Base-by-base conservation (phyloP, 2,888 invertebrate genomes). In the Ischnus inquisitorius region DNA sequence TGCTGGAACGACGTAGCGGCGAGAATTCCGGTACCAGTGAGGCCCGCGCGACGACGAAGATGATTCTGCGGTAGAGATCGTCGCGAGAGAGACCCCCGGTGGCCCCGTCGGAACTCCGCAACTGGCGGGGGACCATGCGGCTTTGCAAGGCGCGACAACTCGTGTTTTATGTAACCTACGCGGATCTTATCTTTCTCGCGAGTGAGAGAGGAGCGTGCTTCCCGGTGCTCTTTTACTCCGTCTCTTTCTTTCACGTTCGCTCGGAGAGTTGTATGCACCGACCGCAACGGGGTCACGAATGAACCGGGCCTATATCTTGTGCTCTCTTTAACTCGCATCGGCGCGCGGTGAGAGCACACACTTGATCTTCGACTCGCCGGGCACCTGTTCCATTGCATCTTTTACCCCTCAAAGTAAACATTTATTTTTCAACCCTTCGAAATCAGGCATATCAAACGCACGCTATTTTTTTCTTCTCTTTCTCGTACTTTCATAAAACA, bases 141-240 rank as follows among this genome's bases (percentile, higher is more conserved):
- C 48, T 79, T 65, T 51, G 84, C 77, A 85, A 88, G 88, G 89
- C 86, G 90, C 88, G 88, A 89, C 89, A 88, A 89, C 88, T 89
- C 86, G 89, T 90, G 90, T 90, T 90, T 90, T 90, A 90, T 88
- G 88, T 89, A 88, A 88, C 87, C 85, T 82, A 84, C 83, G 89
- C 80, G 89, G 88, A 91, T 90, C 88, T 90, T 90, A 89, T 91
- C 90, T 89, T 76, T 34, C 34, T 4, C 34, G 34, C 4, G 34
- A 34, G 34, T 34, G 34, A 34, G 34, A 34, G 83, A 77, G 78
- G 68, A 83, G 76, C 79, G 78, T 64, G 74, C 74, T 77, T 28
- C 77, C 64, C 46, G 46, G 41, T 16, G 28, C 71, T 62, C 25
- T 34, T n/a, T 28, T 14, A 41, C 62, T 74, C 3, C 25, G 4